Evolutionary conservation across 35 echinoderm and acorn worm species (phyloP).

Genomic region (Stichopus chloronotus): DNA sequence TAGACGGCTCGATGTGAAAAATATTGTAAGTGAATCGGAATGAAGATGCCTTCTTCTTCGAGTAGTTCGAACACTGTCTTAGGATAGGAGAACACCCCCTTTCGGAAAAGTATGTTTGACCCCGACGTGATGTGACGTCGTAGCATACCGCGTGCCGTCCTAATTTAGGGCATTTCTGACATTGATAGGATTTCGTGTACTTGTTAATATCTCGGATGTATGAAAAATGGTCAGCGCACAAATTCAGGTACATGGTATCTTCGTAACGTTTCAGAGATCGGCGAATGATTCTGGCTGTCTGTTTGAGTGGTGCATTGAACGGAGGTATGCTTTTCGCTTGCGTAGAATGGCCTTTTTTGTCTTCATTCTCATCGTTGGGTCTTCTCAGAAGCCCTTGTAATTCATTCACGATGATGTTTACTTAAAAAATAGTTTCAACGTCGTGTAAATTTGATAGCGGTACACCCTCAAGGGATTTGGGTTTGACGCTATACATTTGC

Average conservation of each 20-base stretch:
- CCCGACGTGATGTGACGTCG: background rate
- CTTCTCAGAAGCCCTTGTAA: background rate
- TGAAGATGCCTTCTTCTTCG: background rate
- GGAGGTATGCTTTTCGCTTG: too few relatives aligned
- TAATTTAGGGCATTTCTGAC: background rate
- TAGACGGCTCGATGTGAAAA: background rate
- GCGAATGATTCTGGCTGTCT: background rate
- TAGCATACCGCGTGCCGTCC: background rate
- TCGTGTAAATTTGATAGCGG: slow-evolving; percentile 24
- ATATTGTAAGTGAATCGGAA: background rate
- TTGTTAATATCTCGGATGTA: background rate
- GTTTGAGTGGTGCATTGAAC: background rate
- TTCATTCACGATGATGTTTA: slow-evolving; percentile 22
- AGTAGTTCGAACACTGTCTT: slow-evolving; percentile 26
- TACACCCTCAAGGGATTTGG: background rate
- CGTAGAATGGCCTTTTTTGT: background rate
- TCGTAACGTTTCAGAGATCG: background rate
- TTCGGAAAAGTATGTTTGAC: background rate
- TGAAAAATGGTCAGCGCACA: background rate
- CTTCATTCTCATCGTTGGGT: background rate
- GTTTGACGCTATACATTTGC: background rate
- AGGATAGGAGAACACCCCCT: background rate
- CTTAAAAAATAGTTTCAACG: background rate
- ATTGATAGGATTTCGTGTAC: slow-evolving; percentile 7
- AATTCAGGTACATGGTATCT: background rate